Evolutionary conservation across 2,888 invertebrate genomes (phyloP), one percentile per base, ranked within the genome.

Genomic region (Lithophane socia): DNA sequence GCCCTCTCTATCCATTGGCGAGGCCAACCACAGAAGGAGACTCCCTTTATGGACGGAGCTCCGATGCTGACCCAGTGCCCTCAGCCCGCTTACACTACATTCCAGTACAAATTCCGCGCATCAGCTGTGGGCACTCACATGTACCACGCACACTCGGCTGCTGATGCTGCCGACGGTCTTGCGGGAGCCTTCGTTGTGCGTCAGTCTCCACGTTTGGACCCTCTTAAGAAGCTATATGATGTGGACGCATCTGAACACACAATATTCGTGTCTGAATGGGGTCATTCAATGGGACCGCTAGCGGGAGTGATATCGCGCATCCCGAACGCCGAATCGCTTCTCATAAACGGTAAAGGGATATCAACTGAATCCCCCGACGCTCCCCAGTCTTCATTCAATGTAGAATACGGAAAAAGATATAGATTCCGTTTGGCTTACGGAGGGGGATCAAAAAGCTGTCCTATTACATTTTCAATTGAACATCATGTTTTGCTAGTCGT

Each of bases 41-140:
- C 98, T 13, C 98, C 98, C 0, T 98, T 97, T 90, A 98, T 98
- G 98, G 98, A 98, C 85, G 98, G 98, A 66, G 97, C 98, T n/a
- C 98, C 98, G 0, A 97, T 98, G 97, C 94, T 98, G 73, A 98
- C 98, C 0, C 98, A 98, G 92, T 98, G 98, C 88, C 98, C 98
- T 0, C 98, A 98, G 89, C 97, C 97, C 0, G 97, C 98, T 65
- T 98, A 97, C 90, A 98, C 98, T 3, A 98, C 97, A 18, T 98
- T 98, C 93, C 98, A 98, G 90, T 98, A 98, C 92, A 98, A 98
- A 92, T 98, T 98, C 92, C 96, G 97, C n/a, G 98, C 98, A 0
- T 97, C 97, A 2, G 96, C 97, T 52, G 97, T 97, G 8, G 98
- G 98, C 37, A 98, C 98, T 3, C 98, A 98, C 91, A 97, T 98